Evolutionary conservation across 2,888 invertebrate species (phyloP), one percentile per base, ranked within the genome.

Genomic region (Chymomyza procnemis): DNA sequence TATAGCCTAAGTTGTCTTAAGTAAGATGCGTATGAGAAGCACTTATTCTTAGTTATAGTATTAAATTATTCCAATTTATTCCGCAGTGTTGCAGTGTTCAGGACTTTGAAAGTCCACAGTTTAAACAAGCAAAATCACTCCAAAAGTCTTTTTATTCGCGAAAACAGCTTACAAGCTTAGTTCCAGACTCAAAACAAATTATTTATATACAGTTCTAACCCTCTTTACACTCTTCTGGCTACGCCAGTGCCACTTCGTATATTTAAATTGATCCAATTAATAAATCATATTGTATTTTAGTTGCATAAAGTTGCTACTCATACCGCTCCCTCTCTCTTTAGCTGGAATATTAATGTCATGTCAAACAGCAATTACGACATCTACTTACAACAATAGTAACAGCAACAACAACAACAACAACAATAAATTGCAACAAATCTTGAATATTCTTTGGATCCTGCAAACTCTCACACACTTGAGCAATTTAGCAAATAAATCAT

Each of bases 401-500:
- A 70, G 16, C 56, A 48, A 6, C 62, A 69, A 59, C 67, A 65
- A 61, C 19, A 55, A 56, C 55, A 26, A 22, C 47, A 22, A 48
- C 62, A 54, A 56, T 64, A 73, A 69, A 68, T 61, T 41, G 67
- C 77, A 57, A 81, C 67, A 75, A 82, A 78, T 85, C 72, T 69
- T 59, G 69, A 72, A 54, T 69, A 74, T 82, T 78, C 80, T 78
- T 77, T 73, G 64, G 47, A 69, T 59, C 4, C 14, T 16, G 4
- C 47, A 18, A n/a, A n/a, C n/a, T n/a, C 48, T 18, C 54, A 21
- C 54, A 82, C 80, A 78, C 85, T 85, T 83, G 84, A 82, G 81
- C 81, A 80, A 83, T 85, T 85, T 75, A 73, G 63, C 81, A 80
- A 74, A 84, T 85, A 85, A 86, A 84, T 86, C 84, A 83, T 86